Conservation (phyloP, 1,140 invertebrate species). For the Achroia grisella region DNA sequence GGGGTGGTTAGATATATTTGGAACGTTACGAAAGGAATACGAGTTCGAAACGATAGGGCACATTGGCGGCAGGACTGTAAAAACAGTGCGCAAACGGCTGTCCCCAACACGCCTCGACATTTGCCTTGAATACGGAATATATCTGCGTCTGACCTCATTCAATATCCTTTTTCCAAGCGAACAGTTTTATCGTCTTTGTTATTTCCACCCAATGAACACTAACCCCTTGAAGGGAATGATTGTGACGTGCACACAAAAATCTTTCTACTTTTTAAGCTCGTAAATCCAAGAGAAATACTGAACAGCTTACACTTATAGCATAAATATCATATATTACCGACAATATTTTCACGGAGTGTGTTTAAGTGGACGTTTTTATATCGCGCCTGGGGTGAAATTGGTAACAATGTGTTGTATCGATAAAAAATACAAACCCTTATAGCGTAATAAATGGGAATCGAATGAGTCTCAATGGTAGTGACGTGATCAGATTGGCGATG, state of each 20-base stretch:
- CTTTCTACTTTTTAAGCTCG: constrained; percentile 23
- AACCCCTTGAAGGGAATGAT: constrained; percentile 55
- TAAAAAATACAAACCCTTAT: constrained; percentile 20
- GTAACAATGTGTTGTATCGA: constrained; percentile 9
- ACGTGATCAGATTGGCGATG: constrained; percentile 24
- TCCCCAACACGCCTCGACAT: constrained; percentile 46
- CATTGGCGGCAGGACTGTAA: constrained; percentile 20
- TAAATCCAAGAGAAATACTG: constrained; percentile 16
- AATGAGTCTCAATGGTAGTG: constrained; percentile 22
- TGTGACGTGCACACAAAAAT: constrained; percentile 44
- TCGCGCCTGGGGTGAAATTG: constrained; percentile 4
- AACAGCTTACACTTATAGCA: constrained; percentile 4
- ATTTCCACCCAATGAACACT: constrained; percentile 67
- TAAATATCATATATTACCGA: constrained; percentile 2
- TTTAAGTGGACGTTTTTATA: constrained; percentile 1
- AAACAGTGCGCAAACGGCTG: constrained; percentile 45
- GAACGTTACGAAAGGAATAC: constrained; percentile 11
- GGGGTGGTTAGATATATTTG: neutral
- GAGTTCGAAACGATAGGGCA: constrained; percentile 22
- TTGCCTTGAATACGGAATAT: constrained; percentile 53
- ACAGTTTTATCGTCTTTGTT: constrained; percentile 68
- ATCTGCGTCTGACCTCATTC: constrained; percentile 60
- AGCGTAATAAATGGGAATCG: constrained; percentile 24
- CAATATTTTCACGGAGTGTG: neutral
- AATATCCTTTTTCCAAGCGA: constrained; percentile 67